phyloP scores from a whole-genome alignment of 2,113 vertebrate genomes.

The Lampris incognitus region DNA sequence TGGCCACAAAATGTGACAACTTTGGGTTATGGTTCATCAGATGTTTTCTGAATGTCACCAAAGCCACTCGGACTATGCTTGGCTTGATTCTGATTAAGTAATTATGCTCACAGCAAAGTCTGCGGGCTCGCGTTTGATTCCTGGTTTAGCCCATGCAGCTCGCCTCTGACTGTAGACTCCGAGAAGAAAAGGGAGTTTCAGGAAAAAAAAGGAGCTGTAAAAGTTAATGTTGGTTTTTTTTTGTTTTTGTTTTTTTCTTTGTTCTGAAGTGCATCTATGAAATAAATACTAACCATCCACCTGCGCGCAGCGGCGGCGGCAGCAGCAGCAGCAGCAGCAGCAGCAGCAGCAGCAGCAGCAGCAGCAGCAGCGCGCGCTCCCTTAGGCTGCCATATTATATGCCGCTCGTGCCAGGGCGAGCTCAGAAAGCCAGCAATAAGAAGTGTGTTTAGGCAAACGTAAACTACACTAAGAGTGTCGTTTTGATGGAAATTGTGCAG shows the following conservation, averaged over 20 bases:
- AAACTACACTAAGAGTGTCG: background rate
- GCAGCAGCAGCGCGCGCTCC: too few relatives aligned
- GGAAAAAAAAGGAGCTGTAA: too few relatives aligned
- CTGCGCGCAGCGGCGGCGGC: too few relatives aligned
- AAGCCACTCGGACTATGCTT: conserved; percentile 25
- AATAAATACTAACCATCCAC: too few relatives aligned
- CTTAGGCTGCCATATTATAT: too few relatives aligned
- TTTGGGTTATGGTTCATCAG: conserved; percentile 67
- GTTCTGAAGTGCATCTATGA: too few relatives aligned
- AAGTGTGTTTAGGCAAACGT: background rate
- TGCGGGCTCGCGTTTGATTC: background rate
- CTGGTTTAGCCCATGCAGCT: background rate
- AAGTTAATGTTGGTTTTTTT: too few relatives aligned
- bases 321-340: too few relatives aligned
- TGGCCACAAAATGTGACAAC: conserved; percentile 66
- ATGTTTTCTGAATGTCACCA: conserved; percentile 31
- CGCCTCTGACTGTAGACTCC: background rate
- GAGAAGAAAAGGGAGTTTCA: background rate
- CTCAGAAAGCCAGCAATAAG: too few relatives aligned
- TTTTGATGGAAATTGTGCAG: conserved; percentile 43
- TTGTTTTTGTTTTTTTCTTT: too few relatives aligned
- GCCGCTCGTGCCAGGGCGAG: too few relatives aligned
- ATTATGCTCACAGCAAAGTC: background rate
- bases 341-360: too few relatives aligned
- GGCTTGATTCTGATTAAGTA: conserved; percentile 31